Conservation (phyloP, 2,888 invertebrate genomes). For the Yponomeuta sedellus region DNA sequence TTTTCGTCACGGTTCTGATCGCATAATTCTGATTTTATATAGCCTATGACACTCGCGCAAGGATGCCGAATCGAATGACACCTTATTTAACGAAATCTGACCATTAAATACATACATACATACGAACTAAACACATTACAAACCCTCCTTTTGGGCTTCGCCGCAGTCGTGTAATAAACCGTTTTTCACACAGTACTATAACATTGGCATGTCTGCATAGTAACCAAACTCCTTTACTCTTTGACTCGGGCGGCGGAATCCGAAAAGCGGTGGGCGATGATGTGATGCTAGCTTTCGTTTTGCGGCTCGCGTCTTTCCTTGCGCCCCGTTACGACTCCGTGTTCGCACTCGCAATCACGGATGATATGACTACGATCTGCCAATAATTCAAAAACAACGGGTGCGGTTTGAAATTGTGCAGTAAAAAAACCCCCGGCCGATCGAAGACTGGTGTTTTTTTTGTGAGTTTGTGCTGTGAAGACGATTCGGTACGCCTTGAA, state of each 20-base stretch:
- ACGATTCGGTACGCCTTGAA: slow-evolving; percentile 43
- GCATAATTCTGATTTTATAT: too few relatives aligned
- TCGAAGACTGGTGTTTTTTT: slow-evolving; percentile 34
- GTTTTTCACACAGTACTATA: too few relatives aligned
- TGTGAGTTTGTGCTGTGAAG: slow-evolving; percentile 52
- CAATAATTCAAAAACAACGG: slow-evolving; percentile 54
- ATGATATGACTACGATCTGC: slow-evolving; percentile 54
- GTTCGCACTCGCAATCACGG: slow-evolving; percentile 68
- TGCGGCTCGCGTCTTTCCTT: slow-evolving; percentile 40
- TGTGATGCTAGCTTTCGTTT: slow-evolving; percentile 47
- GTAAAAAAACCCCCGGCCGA: slow-evolving; percentile 30
- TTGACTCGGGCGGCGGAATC: slow-evolving; percentile 45
- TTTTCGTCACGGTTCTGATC: too few relatives aligned
- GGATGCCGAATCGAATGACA: too few relatives aligned
- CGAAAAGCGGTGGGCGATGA: slow-evolving; percentile 26
- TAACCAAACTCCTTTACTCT: slow-evolving; percentile 35
- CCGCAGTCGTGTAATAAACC: too few relatives aligned
- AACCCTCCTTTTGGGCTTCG: too few relatives aligned
- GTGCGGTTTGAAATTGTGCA: slow-evolving; percentile 47
- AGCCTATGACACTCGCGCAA: too few relatives aligned
- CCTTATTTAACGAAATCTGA: too few relatives aligned
- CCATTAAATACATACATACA: neutral
- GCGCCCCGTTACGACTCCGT: slow-evolving; percentile 61
- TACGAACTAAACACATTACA: too few relatives aligned
- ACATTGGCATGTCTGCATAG: neutral